These are phyloP conservation scores for Mayetiola destructor DNA, from an alignment of 2,888 invertebrate genomes.

Conservation along the genomic window DNA sequence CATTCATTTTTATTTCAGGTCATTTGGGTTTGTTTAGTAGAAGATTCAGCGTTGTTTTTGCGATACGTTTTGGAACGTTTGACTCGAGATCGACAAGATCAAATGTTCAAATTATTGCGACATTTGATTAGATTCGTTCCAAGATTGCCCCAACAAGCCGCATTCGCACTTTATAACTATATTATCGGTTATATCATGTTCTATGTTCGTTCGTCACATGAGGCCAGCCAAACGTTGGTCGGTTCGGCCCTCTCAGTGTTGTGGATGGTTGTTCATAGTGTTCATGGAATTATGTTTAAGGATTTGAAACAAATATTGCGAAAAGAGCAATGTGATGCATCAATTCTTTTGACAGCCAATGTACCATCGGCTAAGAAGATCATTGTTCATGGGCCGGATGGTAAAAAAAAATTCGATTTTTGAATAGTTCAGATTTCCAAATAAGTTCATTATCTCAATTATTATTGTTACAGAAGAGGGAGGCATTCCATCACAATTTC, in stretches of 20 bases:
- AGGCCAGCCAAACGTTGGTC: constrained; percentile 86
- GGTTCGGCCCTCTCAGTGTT: constrained; percentile 87
- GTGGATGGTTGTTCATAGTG: constrained; percentile 98
- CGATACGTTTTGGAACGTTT: constrained; percentile 90
- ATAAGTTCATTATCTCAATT: too few species aligned
- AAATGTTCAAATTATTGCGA: constrained; percentile 83
- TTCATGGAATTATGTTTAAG: constrained; percentile 98
- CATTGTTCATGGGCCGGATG: constrained; percentile 86
- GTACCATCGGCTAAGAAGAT: constrained; percentile 99
- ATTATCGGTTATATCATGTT: constrained; percentile 99
- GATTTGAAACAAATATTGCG: constrained; percentile 95
- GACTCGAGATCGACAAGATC: constrained; percentile 83
- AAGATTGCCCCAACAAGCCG: constrained; percentile 89
- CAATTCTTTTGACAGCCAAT: constrained; percentile 92
- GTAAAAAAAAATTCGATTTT: constrained; percentile 22
- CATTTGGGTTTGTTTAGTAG: constrained; percentile 95
- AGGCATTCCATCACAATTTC: constrained; percentile 95
- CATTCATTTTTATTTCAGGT: constrained; percentile 42
- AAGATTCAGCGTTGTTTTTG: constrained; percentile 91
- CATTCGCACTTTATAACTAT: constrained; percentile 95
- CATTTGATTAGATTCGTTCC: constrained; percentile 88
- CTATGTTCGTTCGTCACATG: constrained; percentile 91
- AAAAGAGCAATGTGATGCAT: constrained; percentile 98
- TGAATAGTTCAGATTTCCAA: too few species aligned
- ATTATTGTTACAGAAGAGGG: too few species aligned